Evolutionary conservation across 1,140 invertebrate genomes (phyloP).

Genomic region (Drosophila dunni): DNA sequence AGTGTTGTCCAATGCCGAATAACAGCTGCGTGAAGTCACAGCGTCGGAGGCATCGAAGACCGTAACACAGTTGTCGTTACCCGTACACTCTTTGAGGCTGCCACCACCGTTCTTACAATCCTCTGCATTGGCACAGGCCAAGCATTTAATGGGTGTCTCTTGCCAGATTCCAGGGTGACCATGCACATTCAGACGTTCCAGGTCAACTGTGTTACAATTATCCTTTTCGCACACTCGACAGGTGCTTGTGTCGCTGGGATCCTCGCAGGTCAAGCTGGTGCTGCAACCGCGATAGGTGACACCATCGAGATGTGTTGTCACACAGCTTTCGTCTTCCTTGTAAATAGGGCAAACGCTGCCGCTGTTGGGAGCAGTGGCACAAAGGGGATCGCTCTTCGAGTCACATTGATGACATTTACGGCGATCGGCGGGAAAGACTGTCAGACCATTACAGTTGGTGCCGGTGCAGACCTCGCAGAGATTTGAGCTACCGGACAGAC

Average conservation of each 20-base stretch:
- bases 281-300: conserved; percentile 69
- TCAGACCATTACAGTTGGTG: conserved; percentile 65
- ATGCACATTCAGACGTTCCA: conserved; percentile 47
- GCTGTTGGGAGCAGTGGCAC: conserved; percentile 51
- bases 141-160: conserved; percentile 60
- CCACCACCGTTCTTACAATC: conserved; percentile 43
- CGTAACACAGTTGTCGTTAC: conserved; percentile 69
- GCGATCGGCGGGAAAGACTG: conserved; percentile 59
- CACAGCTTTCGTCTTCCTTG: conserved; percentile 56
- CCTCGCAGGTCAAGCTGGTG: conserved; percentile 59
- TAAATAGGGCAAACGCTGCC: conserved; percentile 68
- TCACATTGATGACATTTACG: conserved; percentile 68
- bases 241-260: conserved; percentile 54
- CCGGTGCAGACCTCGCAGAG: conserved; percentile 63
- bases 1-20: conserved; percentile 17
- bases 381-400: conserved; percentile 41
- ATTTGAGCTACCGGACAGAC: conserved; percentile 47
- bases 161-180: conserved; percentile 75
- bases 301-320: conserved; percentile 58
- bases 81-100: conserved; percentile 33
- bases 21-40: conserved; percentile 67
- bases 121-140: conserved; percentile 39
- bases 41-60: conserved; percentile 58
- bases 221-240: conserved; percentile 61
- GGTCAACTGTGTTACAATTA: conserved; percentile 69